Conservation (phyloP, 2,888 invertebrate species). For the Netelia inedita region DNA sequence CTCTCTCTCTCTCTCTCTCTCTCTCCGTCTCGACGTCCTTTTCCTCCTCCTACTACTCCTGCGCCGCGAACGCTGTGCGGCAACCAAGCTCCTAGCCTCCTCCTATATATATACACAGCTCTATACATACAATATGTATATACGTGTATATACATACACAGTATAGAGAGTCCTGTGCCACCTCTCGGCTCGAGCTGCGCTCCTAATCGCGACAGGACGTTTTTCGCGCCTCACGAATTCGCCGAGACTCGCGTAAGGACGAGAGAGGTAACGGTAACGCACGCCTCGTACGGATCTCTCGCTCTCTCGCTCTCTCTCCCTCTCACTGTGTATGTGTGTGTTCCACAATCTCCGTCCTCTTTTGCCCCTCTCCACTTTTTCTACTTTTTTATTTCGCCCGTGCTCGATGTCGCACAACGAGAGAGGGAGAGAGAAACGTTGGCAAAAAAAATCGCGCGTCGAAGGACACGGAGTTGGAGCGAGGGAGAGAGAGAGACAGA, state of each 20-base stretch:
- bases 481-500: conserved; percentile 50
- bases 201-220: conserved; percentile 83
- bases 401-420: not conserved
- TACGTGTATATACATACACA: conserved; percentile 15
- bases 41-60: conserved; percentile 69
- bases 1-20: conserved; percentile 56
- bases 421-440: conserved; percentile 13
- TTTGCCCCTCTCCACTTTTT: not conserved
- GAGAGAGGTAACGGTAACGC: conserved; percentile 16
- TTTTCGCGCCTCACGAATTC: conserved; percentile 81
- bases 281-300: not conserved
- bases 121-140: conserved; percentile 1
- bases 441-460: conserved; percentile 58
- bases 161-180: conserved; percentile 82
- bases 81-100: conserved; percentile 47
- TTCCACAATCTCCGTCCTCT: conserved; percentile 5
- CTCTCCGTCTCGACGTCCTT: conserved; percentile 69
- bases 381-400: not conserved
- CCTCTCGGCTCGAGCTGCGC: conserved; percentile 79
- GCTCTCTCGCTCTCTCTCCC: not conserved
- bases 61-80: conserved; percentile 51
- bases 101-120: not conserved
- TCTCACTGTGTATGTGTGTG: not conserved
- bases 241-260: conserved; percentile 67
- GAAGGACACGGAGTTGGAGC: conserved; percentile 40